A percentile compares a stretch with the other conserved stretches of the same genome.
phyloP scores from a whole-genome alignment of 2,113 vertebrate species.

The Danionella cerebrum region DNA sequence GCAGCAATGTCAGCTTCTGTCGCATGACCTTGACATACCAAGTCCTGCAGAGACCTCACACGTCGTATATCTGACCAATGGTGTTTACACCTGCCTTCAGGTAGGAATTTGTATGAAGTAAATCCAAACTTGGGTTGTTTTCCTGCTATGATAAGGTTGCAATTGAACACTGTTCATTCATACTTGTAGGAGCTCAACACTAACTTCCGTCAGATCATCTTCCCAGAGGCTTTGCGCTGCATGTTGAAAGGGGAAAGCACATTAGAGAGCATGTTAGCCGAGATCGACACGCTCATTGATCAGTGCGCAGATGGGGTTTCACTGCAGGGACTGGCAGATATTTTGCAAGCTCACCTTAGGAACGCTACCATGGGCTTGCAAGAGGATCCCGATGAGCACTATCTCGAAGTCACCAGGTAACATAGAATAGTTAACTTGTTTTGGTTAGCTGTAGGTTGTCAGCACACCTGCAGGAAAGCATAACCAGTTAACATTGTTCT shows the following conservation, averaged over 20 bases:
- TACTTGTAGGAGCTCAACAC: slow-evolving; percentile 84
- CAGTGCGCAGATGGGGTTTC: slow-evolving; percentile 86
- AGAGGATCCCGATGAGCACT: slow-evolving; percentile 80
- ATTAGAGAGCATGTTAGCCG: slow-evolving; percentile 85
- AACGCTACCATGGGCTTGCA: slow-evolving; percentile 79
- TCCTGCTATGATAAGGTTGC: too few species aligned
- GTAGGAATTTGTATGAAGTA: slow-evolving; percentile 49
- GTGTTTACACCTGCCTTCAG: slow-evolving; percentile 92
- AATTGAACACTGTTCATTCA: too few species aligned
- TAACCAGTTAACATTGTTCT: background rate
- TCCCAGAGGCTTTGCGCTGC: slow-evolving; percentile 91
- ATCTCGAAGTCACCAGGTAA: slow-evolving; percentile 86
- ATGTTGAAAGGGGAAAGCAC: slow-evolving; percentile 92
- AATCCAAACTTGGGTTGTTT: too few species aligned
- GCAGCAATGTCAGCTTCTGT: slow-evolving; percentile 82
- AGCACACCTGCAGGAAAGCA: background rate
- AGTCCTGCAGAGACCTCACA: slow-evolving; percentile 79
- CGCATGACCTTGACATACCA: slow-evolving; percentile 87
- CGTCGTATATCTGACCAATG: slow-evolving; percentile 84
- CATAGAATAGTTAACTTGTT: background rate
- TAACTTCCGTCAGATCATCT: slow-evolving; percentile 98
- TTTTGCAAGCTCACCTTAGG: slow-evolving; percentile 77
- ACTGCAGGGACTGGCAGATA: slow-evolving; percentile 79
- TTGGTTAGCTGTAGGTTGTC: background rate
- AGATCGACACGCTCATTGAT: slow-evolving; percentile 87